Conservation (phyloP, 2,797 vertebrate species). For the Halcyon leucocephala region DNA sequence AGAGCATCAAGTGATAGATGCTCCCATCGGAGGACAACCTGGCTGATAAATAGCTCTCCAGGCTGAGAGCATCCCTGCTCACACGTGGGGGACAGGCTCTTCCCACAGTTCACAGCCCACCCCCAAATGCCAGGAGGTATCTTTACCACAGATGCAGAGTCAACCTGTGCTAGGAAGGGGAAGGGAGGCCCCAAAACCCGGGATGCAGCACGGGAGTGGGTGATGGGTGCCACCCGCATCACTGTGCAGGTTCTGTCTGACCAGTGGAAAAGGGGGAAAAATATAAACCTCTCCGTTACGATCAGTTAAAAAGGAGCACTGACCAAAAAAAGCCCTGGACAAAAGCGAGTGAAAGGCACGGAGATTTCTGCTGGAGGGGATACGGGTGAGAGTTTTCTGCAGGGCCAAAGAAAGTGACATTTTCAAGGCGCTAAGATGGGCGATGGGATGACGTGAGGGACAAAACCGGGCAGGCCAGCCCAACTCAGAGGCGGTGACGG, state of each 20-base stretch:
- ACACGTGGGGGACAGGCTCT: neutral
- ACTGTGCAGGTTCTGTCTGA: too few relatives aligned
- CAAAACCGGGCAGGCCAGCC: neutral
- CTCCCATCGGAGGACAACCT: accelerated
- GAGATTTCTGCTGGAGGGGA: neutral
- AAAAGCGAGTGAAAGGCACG: neutral
- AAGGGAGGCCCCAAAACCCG: neutral
- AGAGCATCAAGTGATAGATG: neutral
- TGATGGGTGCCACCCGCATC: neutral
- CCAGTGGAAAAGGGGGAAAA: accelerated
- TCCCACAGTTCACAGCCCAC: neutral
- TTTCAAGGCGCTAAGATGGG: neutral
- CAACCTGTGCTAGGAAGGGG: neutral
- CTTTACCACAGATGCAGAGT: accelerated
- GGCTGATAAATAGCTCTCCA: neutral
- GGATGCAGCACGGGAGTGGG: accelerated
- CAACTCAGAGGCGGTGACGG: neutral
- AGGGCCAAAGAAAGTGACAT: neutral
- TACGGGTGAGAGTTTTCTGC: neutral
- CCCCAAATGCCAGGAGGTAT: neutral
- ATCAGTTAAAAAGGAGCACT: neutral
- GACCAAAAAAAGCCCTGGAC: neutral
- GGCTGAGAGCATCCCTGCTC: neutral
- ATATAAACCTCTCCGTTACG: neutral
- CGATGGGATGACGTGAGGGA: neutral